Evolutionary conservation across 2,113 vertebrate species (phyloP).

Genomic region (human (Homo sapiens)): DNA sequence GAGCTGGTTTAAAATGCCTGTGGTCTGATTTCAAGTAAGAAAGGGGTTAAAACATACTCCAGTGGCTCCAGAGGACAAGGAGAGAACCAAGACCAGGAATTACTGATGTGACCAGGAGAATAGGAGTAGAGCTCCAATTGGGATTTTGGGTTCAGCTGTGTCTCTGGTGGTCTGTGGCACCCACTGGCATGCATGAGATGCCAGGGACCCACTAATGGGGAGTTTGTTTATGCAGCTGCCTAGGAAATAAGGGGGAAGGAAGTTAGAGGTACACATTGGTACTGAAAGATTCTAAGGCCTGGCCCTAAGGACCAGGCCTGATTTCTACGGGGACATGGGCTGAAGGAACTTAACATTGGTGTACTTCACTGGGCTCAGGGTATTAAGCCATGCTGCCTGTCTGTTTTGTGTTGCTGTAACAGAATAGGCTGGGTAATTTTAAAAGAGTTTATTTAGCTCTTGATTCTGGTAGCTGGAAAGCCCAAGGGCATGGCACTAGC

Average conservation of each 20-base stretch:
- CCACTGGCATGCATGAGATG: neutral
- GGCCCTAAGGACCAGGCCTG: neutral
- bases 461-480: neutral
- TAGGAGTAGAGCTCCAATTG: neutral
- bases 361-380: neutral
- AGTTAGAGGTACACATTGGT: neutral
- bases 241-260: neutral
- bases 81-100: neutral
- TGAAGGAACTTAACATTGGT: neutral
- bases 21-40: neutral
- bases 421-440: neutral
- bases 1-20: neutral
- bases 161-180: neutral
- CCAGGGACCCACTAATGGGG: neutral
- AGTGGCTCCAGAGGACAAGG: neutral
- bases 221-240: neutral
- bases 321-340: neutral
- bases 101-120: neutral
- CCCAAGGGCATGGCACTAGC: neutral
- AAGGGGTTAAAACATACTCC: neutral
- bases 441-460: neutral
- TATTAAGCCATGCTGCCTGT: neutral
- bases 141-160: neutral
- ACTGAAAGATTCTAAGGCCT: neutral
- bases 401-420: neutral